These are phyloP conservation scores for Pollimyrus isidori DNA, from an alignment of 2,113 vertebrate species.

Conservation along the genomic window DNA sequence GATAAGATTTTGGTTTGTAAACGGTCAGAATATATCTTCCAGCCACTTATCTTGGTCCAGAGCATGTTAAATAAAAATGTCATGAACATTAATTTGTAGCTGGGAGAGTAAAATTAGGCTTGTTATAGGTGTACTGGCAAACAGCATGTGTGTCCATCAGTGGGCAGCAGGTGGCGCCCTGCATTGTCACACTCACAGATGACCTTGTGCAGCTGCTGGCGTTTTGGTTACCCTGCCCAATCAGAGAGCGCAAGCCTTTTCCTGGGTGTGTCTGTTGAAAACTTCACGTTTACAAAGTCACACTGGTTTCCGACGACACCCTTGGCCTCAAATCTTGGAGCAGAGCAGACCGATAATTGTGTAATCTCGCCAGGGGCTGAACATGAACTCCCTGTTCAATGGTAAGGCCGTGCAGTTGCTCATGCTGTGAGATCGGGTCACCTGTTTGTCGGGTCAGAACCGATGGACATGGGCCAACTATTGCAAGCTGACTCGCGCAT, in stretches of 20 bases:
- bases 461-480: background rate
- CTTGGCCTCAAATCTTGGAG: background rate
- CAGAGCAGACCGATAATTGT: background rate
- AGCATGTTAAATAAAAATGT: background rate
- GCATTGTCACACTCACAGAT: background rate
- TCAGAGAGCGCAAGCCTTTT: background rate
- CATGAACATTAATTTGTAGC: background rate
- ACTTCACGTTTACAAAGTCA: background rate
- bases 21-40: background rate
- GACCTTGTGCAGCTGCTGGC: background rate
- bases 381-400: background rate
- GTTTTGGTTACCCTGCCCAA: background rate
- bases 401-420: background rate
- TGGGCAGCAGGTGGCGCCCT: background rate
- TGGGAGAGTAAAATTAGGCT: background rate
- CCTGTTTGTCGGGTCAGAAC: background rate
- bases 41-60: background rate
- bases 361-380: background rate
- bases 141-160: background rate
- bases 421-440: background rate
- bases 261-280: conserved; percentile 2
- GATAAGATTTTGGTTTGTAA: background rate
- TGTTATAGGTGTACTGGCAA: background rate
- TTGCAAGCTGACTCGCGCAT: background rate
- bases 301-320: background rate